phyloP scores from a whole-genome alignment of 2,797 vertebrate species.

The Enoplosus armatus region DNA sequence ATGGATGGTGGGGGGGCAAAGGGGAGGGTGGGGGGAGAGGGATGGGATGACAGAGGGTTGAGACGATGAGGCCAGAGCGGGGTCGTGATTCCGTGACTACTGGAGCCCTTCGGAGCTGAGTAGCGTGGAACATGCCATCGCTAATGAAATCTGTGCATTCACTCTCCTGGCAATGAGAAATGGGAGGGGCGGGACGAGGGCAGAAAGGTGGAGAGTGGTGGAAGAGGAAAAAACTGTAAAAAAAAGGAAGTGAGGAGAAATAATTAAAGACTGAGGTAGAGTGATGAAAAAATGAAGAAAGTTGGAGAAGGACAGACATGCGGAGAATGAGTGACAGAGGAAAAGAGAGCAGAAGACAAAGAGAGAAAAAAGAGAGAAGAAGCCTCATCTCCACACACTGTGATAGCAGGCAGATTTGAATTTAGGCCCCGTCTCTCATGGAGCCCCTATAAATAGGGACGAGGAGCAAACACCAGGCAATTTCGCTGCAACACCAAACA shows the following conservation, averaged over 20 bases:
- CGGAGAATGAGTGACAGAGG: slow-evolving; percentile 39
- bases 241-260: slow-evolving; percentile 7
- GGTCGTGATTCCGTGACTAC: slow-evolving; percentile 55
- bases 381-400: slow-evolving; percentile 64
- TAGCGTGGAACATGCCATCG: slow-evolving; percentile 35
- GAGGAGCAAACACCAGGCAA: slow-evolving; percentile 77
- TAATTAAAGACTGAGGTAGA: slow-evolving; percentile 12
- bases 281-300: slow-evolving; percentile 20
- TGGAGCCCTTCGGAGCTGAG: slow-evolving; percentile 42
- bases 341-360: slow-evolving; percentile 13
- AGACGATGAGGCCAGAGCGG: slow-evolving; percentile 56
- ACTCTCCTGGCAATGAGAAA: slow-evolving; percentile 28
- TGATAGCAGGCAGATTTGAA: slow-evolving; percentile 76
- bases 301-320: slow-evolving; percentile 7
- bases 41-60: slow-evolving; percentile 47
- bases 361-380: slow-evolving; percentile 14
- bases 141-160: slow-evolving; percentile 70
- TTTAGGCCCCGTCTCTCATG: slow-evolving; percentile 61
- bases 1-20: slow-evolving; percentile 4
- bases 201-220: background rate
- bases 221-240: background rate
- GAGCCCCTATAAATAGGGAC: slow-evolving; percentile 64
- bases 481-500: slow-evolving; percentile 76
- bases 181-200: background rate
- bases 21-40: background rate